phyloP scores from a whole-genome alignment of 2,113 vertebrate species.

The Heloderma charlesbogerti region DNA sequence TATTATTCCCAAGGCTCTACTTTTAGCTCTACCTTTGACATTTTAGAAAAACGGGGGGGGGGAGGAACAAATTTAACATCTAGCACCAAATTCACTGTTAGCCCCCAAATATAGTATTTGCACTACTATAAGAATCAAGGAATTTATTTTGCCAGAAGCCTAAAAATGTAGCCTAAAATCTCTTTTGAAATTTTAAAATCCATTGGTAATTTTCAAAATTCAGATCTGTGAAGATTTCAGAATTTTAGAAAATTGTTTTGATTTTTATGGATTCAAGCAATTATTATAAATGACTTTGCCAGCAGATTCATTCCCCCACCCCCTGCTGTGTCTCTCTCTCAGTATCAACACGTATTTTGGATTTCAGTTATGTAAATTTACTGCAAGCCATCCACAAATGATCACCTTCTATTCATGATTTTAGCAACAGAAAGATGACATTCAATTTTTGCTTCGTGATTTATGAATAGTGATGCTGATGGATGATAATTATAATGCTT shows the following conservation, averaged over 20 bases:
- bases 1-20: rapidly evolving
- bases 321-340: not conserved
- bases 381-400: not conserved
- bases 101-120: not conserved
- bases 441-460: slow-evolving; percentile 14
- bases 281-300: not conserved
- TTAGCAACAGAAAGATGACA: slow-evolving; percentile 35
- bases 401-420: slow-evolving; percentile 17
- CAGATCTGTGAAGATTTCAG: not conserved
- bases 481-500: slow-evolving; percentile 33
- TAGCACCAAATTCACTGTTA: not conserved
- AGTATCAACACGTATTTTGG: not conserved
- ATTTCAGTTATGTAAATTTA: not conserved
- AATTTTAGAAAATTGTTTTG: not conserved
- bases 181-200: not conserved
- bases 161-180: not conserved
- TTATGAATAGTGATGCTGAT: slow-evolving; percentile 33
- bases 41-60: not conserved
- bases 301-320: slow-evolving; percentile 7
- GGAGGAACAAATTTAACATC: not conserved
- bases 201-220: not conserved
- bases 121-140: not conserved
- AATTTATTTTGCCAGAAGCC: not conserved
- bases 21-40: not conserved
- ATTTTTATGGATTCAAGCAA: not conserved